Base-by-base conservation (phyloP, 2,888 invertebrate genomes). In the Pristionchus arcanus region DNA sequence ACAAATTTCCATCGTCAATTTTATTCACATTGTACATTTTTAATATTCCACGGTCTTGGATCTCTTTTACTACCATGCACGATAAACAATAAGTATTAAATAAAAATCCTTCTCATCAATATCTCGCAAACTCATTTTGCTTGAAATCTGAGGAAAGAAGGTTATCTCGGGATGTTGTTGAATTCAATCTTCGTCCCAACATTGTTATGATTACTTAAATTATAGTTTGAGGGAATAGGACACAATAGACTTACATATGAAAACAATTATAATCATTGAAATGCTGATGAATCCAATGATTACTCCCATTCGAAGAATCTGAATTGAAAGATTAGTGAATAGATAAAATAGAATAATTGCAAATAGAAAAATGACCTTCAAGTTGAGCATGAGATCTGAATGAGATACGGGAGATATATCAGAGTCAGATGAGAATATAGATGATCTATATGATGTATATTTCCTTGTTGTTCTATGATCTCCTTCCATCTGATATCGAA, bases 251-350 rank as follows among this genome's bases (percentile, higher is more conserved):
- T 13, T 31, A 77, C 77, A 31, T 25, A 34, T 77, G 37, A 77
- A 77, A 42, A 77, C 25, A 25, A 77, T 21, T 15, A 77, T 34
- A 34, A 28, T 42, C 3, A 77, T 77, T 34, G 42, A 19, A 16
- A 77, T 42, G 21, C 19, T 16, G 25, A 77, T 28, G 34, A 77
- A 34, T n/a, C 77, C 34, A 21, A 21, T 42, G 15, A 77, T 77
- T 19, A 77, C 13, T n/a, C 77, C 34, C 19, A 37, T 37, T 77
- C 77, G 77, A 19, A 77, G 77, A 77, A 77, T 77, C 77, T 77
- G 13, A 5, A 77, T n/a, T 77, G 21, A 77, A 31, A 25, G 59
- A 59, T 59, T 59, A 59, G 59, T 59, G 19, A 25, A 13, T 53
- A 53, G 53, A 53, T 11, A 53, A 15, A 53, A 53, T n/a, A n/a